Percentiles rank a stretch among this genome's conserved stretches.
Evolutionary conservation across 2,113 vertebrate genomes (phyloP).

Genomic region (Alligator mississippiensis): DNA sequence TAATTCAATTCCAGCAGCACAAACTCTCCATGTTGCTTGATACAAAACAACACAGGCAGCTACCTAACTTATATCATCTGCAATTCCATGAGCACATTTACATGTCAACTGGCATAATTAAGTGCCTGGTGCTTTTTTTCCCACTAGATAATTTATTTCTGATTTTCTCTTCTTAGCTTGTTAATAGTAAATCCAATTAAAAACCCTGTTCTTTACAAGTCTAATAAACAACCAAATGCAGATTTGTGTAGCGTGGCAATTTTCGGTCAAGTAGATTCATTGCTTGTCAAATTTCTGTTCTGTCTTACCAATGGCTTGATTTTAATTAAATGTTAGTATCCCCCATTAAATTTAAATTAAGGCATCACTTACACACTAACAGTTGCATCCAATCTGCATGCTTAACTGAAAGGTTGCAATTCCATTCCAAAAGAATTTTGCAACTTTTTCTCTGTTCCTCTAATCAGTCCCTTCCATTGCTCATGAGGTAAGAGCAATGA

Average conservation of each 20-base stretch:
- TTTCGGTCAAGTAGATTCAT: background rate
- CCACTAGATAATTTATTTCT: background rate
- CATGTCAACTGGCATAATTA: background rate
- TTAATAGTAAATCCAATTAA: constrained; percentile 17
- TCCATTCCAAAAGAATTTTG: background rate
- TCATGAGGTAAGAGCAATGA: background rate
- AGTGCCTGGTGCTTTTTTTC: background rate
- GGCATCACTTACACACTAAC: background rate
- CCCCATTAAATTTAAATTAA: background rate
- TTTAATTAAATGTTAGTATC: constrained; percentile 26
- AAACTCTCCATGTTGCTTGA: background rate
- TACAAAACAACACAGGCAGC: background rate
- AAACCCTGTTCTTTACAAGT: background rate
- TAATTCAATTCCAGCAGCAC: background rate
- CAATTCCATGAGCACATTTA: background rate
- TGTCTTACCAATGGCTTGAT: background rate
- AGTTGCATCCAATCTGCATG: background rate
- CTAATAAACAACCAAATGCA: background rate
- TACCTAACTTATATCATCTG: background rate
- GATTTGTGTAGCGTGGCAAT: background rate
- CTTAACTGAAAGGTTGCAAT: background rate
- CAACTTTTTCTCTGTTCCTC: background rate
- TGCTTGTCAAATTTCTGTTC: background rate
- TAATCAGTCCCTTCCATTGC: background rate
- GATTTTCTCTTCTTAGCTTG: background rate